Conservation (phyloP, 2,113 vertebrate genomes). For the Neomonachus schauinslandi region DNA sequence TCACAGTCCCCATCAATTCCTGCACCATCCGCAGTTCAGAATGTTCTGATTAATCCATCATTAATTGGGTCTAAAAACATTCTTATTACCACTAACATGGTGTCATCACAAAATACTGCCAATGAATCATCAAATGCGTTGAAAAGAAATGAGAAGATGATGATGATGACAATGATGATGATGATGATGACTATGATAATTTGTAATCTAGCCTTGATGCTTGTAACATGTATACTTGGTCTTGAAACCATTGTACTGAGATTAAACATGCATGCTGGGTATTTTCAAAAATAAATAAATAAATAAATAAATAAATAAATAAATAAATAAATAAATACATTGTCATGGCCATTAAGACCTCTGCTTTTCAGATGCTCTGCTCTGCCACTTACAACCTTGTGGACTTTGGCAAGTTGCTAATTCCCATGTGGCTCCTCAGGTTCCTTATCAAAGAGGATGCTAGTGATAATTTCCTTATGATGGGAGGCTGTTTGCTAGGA, state of each 20-base stretch:
- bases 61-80: constrained; percentile 98
- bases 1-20: constrained; percentile 91
- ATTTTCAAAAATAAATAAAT: neutral
- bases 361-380: neutral
- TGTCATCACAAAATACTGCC: constrained; percentile 87
- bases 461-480: neutral
- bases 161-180: constrained; percentile 93
- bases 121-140: constrained; percentile 87
- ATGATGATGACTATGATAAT: constrained; percentile 94
- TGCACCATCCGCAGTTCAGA: constrained; percentile 92
- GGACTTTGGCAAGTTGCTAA: neutral
- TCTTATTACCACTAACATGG: constrained; percentile 97
- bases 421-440: neutral
- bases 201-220: constrained; percentile 59
- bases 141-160: constrained; percentile 97
- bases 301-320: too few relatives aligned
- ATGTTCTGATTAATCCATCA: constrained; percentile 96
- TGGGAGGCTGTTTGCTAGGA: neutral
- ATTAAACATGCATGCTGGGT: constrained; percentile 66
- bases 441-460: neutral
- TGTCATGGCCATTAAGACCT: neutral
- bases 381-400: neutral
- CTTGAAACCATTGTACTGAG: constrained; percentile 47
- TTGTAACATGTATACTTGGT: constrained; percentile 42
- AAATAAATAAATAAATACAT: too few relatives aligned